Conservation (phyloP, 2,888 invertebrate genomes). For the Heliothis peltigera region DNA sequence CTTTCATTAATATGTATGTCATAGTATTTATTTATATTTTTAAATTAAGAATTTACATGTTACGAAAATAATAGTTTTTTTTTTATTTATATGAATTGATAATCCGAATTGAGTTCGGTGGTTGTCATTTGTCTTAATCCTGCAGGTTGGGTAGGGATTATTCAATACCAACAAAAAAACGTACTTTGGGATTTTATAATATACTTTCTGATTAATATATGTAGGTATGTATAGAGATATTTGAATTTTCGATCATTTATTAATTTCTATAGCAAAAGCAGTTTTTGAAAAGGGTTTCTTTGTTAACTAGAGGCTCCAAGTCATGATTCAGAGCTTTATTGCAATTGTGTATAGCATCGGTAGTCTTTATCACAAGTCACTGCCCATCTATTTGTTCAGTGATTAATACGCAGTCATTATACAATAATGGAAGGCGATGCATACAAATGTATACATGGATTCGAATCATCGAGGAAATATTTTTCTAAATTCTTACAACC, state of each 20-base stretch:
- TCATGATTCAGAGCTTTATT: conserved; percentile 32
- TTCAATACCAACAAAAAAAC: no score
- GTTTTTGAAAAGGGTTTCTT: neutral
- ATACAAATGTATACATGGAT: conserved; percentile 16
- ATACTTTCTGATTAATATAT: no score
- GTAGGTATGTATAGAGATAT: no score
- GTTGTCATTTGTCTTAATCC: no score
- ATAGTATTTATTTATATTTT: neutral
- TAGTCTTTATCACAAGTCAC: conserved; percentile 1
- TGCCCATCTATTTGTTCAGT: conserved; percentile 19
- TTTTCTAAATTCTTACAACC: conserved; percentile 30
- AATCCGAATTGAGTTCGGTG: neutral
- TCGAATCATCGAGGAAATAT: conserved; percentile 23
- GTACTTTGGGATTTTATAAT: no score
- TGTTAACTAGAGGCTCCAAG: conserved; percentile 10
- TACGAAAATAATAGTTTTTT: no score
- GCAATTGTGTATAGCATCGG: conserved; percentile 6
- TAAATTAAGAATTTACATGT: no score
- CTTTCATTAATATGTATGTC: conserved; percentile 9
- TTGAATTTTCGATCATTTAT: no score
- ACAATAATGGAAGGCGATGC: conserved; percentile 18
- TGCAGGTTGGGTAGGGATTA: no score
- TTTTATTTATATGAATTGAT: no score
- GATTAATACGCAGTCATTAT: conserved; percentile 34
- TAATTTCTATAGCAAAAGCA: neutral